Base-by-base conservation (phyloP, 2,113 vertebrate genomes). In the Amphiprion percula region DNA sequence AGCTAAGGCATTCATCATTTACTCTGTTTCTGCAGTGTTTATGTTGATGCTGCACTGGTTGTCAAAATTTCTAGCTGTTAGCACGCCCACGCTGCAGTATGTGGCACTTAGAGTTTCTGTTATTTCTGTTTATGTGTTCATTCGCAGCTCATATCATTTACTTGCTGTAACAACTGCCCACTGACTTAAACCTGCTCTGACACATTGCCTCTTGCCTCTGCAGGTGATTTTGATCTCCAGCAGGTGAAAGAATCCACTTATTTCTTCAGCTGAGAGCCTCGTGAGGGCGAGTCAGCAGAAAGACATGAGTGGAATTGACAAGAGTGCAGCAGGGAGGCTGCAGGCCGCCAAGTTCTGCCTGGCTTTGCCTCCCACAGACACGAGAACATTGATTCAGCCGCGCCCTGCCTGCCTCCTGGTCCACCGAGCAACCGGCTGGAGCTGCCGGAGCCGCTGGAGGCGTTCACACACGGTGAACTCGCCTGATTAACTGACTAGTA, bases 201-300 rank as follows among this genome's bases (percentile, higher is more conserved):
- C 65, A 61, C 23, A 3, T 56, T 15, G 12, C 64, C 37, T 86
- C 52, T 86, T 50, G 16, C 14, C 73, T 77, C 67, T 76, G 23
- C 75, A 98, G 98, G 98, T 2, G 80, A 95, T 66, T 97, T 99
- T 53, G 92, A 98, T 91, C 93, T 99, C 66, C 64, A 94, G 62
- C 88, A 83, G 24, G 98, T 99, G 88, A 97, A 96, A 82, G 87
- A 90, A 41, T 99, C 98, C 21, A 96, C 94, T 0, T 99, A 97
- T 84, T 99, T 99, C 95, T 99, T 99, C 96, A 99, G 97, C 93
- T 99, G 96, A 99, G 46, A 53, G 47, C 37, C 62, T 94, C 90
- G 68, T 93, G 88, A 62, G 21, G 68, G 55, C 8, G 5, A 84
- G 47, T 52, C 73, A 65, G 68, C 47, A 39, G 77, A 83, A 63